Evolutionary conservation across 2,113 vertebrate species (phyloP).

Genomic region (Cyanistes caeruleus): DNA sequence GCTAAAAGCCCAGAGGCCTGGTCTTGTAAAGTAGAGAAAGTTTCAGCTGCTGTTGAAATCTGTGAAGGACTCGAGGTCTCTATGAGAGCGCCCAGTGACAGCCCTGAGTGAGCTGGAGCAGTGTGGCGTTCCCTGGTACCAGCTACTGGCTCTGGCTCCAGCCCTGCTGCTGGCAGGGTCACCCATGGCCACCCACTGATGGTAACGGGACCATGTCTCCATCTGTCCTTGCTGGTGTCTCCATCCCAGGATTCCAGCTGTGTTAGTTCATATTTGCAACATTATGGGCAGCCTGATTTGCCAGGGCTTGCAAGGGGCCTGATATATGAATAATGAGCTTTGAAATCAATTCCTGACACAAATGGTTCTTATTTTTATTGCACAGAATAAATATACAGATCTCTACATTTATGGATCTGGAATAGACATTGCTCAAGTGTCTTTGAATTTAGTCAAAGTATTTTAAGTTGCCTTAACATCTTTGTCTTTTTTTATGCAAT

Average conservation of each 20-base stretch:
- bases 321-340: neutral
- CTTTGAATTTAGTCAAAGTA: neutral
- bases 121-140: neutral
- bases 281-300: neutral
- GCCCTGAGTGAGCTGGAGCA: neutral
- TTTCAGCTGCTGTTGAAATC: neutral
- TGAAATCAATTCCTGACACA: neutral
- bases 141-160: neutral
- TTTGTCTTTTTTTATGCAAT: neutral
- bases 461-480: neutral
- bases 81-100: neutral
- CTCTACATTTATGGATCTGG: neutral
- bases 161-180: neutral
- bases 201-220: fast-evolving
- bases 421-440: neutral
- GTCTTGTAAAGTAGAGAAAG: neutral
- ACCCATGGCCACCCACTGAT: neutral
- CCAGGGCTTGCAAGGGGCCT: neutral
- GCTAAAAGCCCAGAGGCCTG: neutral
- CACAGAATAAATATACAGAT: neutral
- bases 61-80: fast-evolving
- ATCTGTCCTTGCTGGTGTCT: neutral
- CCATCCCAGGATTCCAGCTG: neutral
- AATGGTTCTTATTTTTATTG: neutral
- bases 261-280: neutral